These are phyloP conservation scores for Labia minor DNA, from an alignment of 2,888 invertebrate species.

Conservation along the genomic window DNA sequence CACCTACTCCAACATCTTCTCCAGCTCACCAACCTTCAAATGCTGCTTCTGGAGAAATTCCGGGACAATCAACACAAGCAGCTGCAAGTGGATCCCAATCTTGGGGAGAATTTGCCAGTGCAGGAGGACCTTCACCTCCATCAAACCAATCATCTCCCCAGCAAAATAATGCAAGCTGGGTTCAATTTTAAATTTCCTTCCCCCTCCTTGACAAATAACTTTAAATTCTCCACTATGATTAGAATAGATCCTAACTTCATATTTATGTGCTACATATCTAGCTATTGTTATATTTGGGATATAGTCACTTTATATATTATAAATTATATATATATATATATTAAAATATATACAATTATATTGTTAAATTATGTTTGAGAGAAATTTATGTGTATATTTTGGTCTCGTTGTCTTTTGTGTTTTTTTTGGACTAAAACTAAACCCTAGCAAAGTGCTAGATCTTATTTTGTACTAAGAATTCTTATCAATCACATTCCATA, in stretches of 20 bases:
- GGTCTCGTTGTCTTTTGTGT: too few relatives aligned
- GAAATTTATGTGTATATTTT: too few relatives aligned
- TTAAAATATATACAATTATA: too few relatives aligned
- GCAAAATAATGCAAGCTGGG: constrained; percentile 35
- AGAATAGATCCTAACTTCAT: not conserved
- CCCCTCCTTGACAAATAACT: not conserved
- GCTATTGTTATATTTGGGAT: not conserved
- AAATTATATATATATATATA: not conserved
- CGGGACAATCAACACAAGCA: constrained; percentile 34
- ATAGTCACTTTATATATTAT: not conserved
- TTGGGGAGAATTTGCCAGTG: constrained; percentile 76
- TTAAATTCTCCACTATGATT: not conserved
- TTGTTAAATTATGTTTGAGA: too few relatives aligned
- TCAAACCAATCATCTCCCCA: constrained; percentile 19
- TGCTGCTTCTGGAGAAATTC: constrained; percentile 43
- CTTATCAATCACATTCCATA: too few relatives aligned
- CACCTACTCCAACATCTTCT: constrained; percentile 52
- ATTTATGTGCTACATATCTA: not conserved
- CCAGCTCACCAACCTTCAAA: constrained; percentile 33
- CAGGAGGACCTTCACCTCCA: constrained; percentile 30
- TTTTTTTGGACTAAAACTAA: too few relatives aligned
- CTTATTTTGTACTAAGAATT: too few relatives aligned
- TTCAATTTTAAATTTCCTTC: constrained; percentile 34
- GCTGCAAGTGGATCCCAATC: constrained; percentile 41
- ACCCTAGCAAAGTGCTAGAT: too few relatives aligned